phyloP scores from a whole-genome alignment of 2,113 vertebrate species.

The Oreochromis niloticus region DNA sequence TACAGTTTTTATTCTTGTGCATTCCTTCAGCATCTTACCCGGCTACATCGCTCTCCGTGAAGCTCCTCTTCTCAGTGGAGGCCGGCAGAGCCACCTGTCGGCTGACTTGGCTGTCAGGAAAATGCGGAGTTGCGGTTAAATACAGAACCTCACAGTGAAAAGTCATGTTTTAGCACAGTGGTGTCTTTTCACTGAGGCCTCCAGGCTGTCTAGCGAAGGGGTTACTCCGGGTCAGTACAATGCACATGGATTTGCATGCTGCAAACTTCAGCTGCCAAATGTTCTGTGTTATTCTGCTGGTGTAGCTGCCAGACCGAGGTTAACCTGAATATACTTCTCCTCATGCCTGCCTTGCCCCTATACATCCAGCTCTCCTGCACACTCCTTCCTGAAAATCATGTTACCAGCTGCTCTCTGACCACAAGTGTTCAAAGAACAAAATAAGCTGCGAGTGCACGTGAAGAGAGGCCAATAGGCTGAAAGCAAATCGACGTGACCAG shows the following conservation, averaged over 20 bases:
- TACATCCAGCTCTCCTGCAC: slow-evolving; percentile 47
- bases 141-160: slow-evolving; percentile 2
- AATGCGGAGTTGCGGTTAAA: slow-evolving; percentile 35
- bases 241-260: neutral
- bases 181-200: slow-evolving; percentile 4
- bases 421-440: slow-evolving; percentile 69
- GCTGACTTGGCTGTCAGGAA: slow-evolving; percentile 39
- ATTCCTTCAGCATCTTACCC: slow-evolving; percentile 60
- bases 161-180: slow-evolving; percentile 29
- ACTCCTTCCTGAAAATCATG: slow-evolving; percentile 58
- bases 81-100: slow-evolving; percentile 22
- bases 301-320: slow-evolving; percentile 47
- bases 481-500: slow-evolving; percentile 66
- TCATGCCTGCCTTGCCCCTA: slow-evolving; percentile 21
- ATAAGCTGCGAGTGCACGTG: slow-evolving; percentile 62
- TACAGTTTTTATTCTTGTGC: slow-evolving; percentile 21
- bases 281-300: slow-evolving; percentile 32
- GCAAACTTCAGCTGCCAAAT: slow-evolving; percentile 10
- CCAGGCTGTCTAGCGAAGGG: neutral
- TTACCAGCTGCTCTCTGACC: slow-evolving; percentile 68
- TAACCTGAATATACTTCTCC: slow-evolving; percentile 54
- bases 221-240: slow-evolving; percentile 22
- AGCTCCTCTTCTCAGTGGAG: slow-evolving; percentile 38
- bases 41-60: slow-evolving; percentile 9
- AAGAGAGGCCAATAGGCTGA: slow-evolving; percentile 55